Percentiles rank a stretch among this genome's conserved stretches.
Evolutionary conservation across 2,888 invertebrate genomes (phyloP).

Genomic region (Agriopis aurantiaria): DNA sequence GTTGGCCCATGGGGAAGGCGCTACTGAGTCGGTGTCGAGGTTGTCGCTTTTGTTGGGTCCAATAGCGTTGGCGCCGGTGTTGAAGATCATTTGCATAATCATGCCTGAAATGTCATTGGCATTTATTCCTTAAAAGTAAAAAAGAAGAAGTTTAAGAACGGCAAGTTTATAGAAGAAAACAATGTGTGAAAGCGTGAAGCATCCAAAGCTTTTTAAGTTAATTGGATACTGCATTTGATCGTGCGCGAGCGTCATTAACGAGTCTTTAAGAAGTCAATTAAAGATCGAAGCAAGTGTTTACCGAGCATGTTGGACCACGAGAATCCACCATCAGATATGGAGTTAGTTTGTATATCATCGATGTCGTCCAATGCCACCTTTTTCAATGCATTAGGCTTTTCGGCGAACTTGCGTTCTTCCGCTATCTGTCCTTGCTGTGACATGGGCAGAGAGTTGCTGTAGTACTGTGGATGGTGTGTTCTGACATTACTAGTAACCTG

Average conservation of each 20-base stretch:
- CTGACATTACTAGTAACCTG: constrained; percentile 81
- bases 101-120: constrained; percentile 74
- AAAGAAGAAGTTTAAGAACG: constrained; percentile 28
- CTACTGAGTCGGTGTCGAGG: constrained; percentile 89
- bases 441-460: constrained; percentile 76
- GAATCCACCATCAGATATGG: constrained; percentile 92
- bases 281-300: constrained; percentile 54
- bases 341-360: constrained; percentile 93
- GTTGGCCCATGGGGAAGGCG: constrained; percentile 95
- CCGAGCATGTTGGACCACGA: constrained; percentile 96
- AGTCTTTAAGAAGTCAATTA: background rate
- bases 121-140: constrained; percentile 37
- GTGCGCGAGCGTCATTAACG: background rate
- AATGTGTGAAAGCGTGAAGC: constrained; percentile 17
- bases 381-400: constrained; percentile 95
- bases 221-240: background rate
- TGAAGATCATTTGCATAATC: constrained; percentile 95
- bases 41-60: constrained; percentile 94
- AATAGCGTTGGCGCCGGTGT: constrained; percentile 81
- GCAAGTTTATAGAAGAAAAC: constrained; percentile 14
- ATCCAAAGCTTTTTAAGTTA: constrained; percentile 8
- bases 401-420: constrained; percentile 93
- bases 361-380: constrained; percentile 94
- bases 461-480: constrained; percentile 80
- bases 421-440: constrained; percentile 72